Evolutionary conservation across 2,797 vertebrate genomes (phyloP).

Genomic region (Cygnus olor): DNA sequence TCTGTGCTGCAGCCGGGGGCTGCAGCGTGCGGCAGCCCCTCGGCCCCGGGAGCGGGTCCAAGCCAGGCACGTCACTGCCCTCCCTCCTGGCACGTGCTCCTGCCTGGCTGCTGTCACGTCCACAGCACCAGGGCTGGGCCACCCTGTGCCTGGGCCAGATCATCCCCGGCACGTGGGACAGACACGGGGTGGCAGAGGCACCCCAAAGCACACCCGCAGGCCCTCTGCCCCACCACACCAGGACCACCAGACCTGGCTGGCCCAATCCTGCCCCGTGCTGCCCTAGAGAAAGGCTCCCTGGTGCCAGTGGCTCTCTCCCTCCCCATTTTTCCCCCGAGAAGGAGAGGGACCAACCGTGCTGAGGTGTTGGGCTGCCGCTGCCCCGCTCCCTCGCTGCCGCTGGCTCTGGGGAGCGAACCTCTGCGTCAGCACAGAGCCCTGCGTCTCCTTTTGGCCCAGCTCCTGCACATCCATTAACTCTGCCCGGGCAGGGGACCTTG

Average conservation of each 20-base stretch:
- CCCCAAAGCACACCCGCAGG: rapidly evolving
- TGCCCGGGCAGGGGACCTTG: background rate
- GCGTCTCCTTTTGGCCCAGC: constrained; percentile 15
- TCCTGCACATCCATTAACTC: background rate
- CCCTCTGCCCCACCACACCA: rapidly evolving
- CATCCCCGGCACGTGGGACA: rapidly evolving
- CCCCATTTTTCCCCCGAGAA: background rate
- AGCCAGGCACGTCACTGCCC: background rate
- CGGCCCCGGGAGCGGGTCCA: rapidly evolving
- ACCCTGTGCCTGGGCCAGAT: background rate
- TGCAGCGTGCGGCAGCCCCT: background rate
- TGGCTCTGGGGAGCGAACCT: background rate
- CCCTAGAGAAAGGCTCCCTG: background rate
- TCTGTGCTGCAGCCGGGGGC: rapidly evolving
- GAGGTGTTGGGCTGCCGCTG: background rate
- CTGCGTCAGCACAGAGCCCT: background rate
- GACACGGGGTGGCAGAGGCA: background rate
- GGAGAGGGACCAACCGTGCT: constrained; percentile 13
- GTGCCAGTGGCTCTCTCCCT: background rate
- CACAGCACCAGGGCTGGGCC: background rate
- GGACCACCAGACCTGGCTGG: rapidly evolving
- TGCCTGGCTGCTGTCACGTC: background rate
- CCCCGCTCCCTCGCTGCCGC: background rate
- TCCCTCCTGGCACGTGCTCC: rapidly evolving
- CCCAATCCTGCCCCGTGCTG: rapidly evolving